A percentile compares a stretch with the other conserved stretches of the same genome.
Evolutionary conservation across 2,797 vertebrate genomes (phyloP).

Genomic region (Adrianichthys oophorus): DNA sequence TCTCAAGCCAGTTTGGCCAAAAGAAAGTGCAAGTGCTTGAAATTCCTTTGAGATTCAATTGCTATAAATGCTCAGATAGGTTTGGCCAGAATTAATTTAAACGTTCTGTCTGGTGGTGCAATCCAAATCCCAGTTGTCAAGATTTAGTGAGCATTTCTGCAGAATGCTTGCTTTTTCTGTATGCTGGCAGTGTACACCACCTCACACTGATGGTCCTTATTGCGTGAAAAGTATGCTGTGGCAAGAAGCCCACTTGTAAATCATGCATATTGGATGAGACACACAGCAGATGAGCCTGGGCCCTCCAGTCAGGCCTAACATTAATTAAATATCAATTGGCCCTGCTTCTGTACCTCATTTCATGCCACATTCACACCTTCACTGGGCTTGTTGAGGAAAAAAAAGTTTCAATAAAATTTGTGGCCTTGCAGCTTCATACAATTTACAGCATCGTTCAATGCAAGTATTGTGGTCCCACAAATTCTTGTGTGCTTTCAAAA

Average conservation of each 20-base stretch:
- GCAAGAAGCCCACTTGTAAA: constrained; percentile 65
- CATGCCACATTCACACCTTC: constrained; percentile 73
- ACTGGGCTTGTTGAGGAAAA: constrained; percentile 51
- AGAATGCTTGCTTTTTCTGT: constrained; percentile 31
- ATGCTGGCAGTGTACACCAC: constrained; percentile 32
- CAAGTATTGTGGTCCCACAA: constrained; percentile 12
- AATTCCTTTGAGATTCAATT: constrained; percentile 25
- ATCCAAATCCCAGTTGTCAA: constrained; percentile 32
- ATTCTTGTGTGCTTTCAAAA: constrained; percentile 30
- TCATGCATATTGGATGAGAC: constrained; percentile 78
- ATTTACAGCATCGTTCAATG: constrained; percentile 16
- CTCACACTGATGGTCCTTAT: constrained; percentile 47
- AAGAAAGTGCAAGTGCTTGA: constrained; percentile 10
- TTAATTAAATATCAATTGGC: constrained; percentile 80
- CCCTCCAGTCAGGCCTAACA: constrained; percentile 65
- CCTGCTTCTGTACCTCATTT: constrained; percentile 68
- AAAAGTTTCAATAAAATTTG: constrained; percentile 62
- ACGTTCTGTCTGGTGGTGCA: constrained; percentile 9
- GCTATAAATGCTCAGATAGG: neutral
- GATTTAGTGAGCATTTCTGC: constrained; percentile 37
- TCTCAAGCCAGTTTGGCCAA: constrained; percentile 13
- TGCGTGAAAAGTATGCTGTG: constrained; percentile 63
- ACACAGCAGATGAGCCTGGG: constrained; percentile 68
- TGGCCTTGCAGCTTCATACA: constrained; percentile 43
- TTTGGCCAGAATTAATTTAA: constrained; percentile 27